Percentiles rank a stretch among this genome's conserved stretches.
phyloP scores from a whole-genome alignment of 2,113 vertebrate species.

The Phyllostomus hastatus region DNA sequence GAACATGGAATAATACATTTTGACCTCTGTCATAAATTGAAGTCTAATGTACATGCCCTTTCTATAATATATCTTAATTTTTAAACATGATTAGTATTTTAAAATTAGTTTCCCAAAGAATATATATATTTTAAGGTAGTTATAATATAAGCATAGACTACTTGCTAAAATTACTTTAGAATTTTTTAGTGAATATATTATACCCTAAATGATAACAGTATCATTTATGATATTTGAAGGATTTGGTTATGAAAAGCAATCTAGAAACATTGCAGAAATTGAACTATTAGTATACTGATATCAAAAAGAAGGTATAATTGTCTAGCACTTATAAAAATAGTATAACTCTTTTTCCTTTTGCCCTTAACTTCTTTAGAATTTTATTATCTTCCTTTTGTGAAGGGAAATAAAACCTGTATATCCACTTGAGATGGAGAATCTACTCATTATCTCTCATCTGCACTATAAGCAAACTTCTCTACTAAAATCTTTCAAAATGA shows the following conservation, averaged over 20 bases:
- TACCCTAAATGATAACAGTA: neutral
- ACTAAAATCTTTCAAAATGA: neutral
- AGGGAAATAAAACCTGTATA: neutral
- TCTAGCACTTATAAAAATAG: neutral
- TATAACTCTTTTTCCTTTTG: neutral
- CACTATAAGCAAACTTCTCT: neutral
- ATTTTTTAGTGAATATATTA: neutral
- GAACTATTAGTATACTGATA: neutral
- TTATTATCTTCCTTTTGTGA: neutral
- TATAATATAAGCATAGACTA: neutral
- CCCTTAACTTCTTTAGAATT: neutral
- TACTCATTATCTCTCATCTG: neutral
- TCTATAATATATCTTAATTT: neutral
- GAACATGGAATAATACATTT: neutral
- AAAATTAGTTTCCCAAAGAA: conserved; percentile 34
- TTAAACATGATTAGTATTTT: neutral
- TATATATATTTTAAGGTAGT: neutral
- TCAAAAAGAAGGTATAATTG: conserved; percentile 25
- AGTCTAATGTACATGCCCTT: neutral
- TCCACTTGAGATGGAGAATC: neutral
- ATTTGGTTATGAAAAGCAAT: neutral
- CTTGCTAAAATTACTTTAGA: conserved; percentile 7
- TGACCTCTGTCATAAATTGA: neutral
- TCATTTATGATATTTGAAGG: neutral
- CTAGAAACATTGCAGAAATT: neutral